Percentiles rank a stretch among this genome's conserved stretches.
phyloP scores from a whole-genome alignment of 2,113 vertebrate genomes.

The Semicossyphus pulcher region DNA sequence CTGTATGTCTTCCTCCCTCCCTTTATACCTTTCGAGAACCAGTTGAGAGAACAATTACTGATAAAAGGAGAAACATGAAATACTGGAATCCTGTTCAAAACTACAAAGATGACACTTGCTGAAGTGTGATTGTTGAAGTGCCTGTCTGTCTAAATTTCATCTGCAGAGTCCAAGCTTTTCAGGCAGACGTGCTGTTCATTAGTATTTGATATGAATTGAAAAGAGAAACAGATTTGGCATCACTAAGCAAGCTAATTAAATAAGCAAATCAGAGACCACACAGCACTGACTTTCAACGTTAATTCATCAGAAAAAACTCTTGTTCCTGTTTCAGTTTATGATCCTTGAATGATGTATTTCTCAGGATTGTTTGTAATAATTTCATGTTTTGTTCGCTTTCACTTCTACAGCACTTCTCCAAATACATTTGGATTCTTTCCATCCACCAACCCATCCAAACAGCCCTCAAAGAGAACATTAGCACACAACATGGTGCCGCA shows the following conservation, averaged over 20 bases:
- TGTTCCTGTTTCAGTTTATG: neutral
- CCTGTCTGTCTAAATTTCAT: neutral
- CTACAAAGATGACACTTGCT: neutral
- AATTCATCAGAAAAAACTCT: neutral
- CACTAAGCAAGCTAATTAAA: neutral
- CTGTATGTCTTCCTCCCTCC: neutral
- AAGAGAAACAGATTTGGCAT: neutral
- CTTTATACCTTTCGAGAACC: conserved; percentile 17
- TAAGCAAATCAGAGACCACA: neutral
- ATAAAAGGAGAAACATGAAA: conserved; percentile 18
- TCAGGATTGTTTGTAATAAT: conserved; percentile 17
- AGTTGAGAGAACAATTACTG: neutral
- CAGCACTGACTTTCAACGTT: neutral
- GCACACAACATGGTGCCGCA: conserved; percentile 21
- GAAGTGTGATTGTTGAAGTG: conserved; percentile 4
- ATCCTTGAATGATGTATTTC: neutral
- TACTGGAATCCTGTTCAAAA: conserved; percentile 3
- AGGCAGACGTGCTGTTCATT: neutral
- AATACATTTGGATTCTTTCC: conserved; percentile 35
- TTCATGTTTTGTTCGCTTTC: conserved; percentile 17
- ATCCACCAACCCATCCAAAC: conserved; percentile 18
- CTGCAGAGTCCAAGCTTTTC: neutral
- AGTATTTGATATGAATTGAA: conserved; percentile 21
- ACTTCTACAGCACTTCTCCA: conserved; percentile 30
- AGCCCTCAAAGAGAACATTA: conserved; percentile 33